These are phyloP conservation scores for Drosophila mimetica DNA, from an alignment of 2,888 invertebrate species.

Conservation along the genomic window DNA sequence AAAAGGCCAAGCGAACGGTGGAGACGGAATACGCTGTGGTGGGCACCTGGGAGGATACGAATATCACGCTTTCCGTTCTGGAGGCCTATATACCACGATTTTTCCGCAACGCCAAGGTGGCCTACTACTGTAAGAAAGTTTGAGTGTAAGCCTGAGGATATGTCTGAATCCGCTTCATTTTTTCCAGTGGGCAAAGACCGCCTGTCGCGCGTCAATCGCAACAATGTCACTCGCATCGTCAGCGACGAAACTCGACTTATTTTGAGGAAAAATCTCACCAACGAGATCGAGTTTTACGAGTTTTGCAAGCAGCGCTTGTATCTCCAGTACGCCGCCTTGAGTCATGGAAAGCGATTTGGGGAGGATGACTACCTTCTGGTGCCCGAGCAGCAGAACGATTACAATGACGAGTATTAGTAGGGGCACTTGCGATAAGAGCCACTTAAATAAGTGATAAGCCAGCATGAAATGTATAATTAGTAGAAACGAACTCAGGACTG, in stretches of 20 bases:
- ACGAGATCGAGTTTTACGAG: constrained; percentile 95
- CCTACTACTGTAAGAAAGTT: constrained; percentile 90
- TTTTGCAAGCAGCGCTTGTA: constrained; percentile 94
- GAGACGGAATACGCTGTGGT: constrained; percentile 95
- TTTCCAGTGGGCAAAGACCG: constrained; percentile 82
- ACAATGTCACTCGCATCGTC: constrained; percentile 86
- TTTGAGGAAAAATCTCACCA: constrained; percentile 92
- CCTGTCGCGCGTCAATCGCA: constrained; percentile 87
- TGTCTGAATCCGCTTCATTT: neutral
- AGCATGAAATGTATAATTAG: constrained; percentile 13
- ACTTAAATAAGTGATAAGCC: constrained; percentile 11
- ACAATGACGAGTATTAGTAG: constrained; percentile 56
- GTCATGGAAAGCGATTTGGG: constrained; percentile 73
- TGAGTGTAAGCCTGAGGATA: neutral
- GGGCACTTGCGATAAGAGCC: neutral
- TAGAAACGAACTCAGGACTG: constrained; percentile 19
- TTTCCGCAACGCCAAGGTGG: constrained; percentile 90
- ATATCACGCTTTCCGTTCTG: constrained; percentile 92
- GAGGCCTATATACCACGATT: constrained; percentile 93
- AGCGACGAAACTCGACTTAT: constrained; percentile 93
- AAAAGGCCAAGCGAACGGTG: constrained; percentile 93
- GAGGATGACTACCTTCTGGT: constrained; percentile 80
- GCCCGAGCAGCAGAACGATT: constrained; percentile 65
- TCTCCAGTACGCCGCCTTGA: constrained; percentile 90
- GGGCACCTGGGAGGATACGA: constrained; percentile 94